Evolutionary conservation across 2,113 vertebrate species (phyloP).

Genomic region (Etheostoma cragini): DNA sequence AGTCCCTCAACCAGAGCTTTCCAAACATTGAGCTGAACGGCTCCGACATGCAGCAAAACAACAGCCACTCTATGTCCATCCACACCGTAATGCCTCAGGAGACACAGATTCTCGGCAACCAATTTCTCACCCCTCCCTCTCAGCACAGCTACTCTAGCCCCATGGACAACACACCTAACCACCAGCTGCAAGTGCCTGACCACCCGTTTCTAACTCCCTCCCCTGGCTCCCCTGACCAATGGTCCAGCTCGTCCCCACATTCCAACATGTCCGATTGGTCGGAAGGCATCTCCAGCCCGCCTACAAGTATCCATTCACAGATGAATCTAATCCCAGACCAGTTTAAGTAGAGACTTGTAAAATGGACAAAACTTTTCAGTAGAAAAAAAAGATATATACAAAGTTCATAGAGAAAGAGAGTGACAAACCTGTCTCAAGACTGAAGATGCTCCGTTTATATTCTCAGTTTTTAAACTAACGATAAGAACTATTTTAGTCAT

Average conservation of each 20-base stretch:
- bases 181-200: constrained; percentile 95
- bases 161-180: constrained; percentile 95
- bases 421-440: constrained; percentile 54
- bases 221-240: constrained; percentile 96
- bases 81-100: constrained; percentile 93
- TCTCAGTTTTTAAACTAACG: constrained; percentile 80
- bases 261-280: constrained; percentile 99
- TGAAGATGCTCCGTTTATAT: constrained; percentile 62
- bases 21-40: constrained; percentile 87
- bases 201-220: constrained; percentile 98
- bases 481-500: constrained; percentile 73
- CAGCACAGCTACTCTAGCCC: constrained; percentile 95
- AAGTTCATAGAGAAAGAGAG: constrained; percentile 33
- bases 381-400: constrained; percentile 23
- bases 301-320: constrained; percentile 94
- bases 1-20: constrained; percentile 84
- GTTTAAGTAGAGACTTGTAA: constrained; percentile 88
- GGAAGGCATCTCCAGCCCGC: constrained; percentile 97
- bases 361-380: constrained; percentile 34
- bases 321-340: constrained; percentile 93
- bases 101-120: constrained; percentile 89
- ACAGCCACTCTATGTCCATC: constrained; percentile 81
- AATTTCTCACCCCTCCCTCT: constrained; percentile 97
- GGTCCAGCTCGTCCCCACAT: constrained; percentile 98
- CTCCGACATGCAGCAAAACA: constrained; percentile 88